phyloP scores from a whole-genome alignment of 2,113 vertebrate species.

The Thalassarche chlororhynchos region DNA sequence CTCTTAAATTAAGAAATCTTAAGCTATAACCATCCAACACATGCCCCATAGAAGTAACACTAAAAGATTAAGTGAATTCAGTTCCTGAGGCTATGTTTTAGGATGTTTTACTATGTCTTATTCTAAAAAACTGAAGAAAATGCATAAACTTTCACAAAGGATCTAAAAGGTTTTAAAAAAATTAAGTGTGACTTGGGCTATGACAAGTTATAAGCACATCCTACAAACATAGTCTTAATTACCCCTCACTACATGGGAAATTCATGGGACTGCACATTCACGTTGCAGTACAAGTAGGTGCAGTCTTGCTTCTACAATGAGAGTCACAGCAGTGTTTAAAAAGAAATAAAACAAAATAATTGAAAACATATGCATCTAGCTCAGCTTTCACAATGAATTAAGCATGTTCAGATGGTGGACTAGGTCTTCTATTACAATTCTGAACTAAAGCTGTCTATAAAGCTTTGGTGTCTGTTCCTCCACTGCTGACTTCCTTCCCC shows the following conservation, averaged over 20 bases:
- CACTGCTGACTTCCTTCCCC: neutral
- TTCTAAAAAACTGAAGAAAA: neutral
- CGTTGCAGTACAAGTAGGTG: neutral
- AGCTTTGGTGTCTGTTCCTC: neutral
- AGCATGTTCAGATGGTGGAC: neutral
- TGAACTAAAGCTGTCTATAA: neutral
- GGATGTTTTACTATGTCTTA: neutral
- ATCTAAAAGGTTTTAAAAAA: neutral
- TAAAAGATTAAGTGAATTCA: neutral
- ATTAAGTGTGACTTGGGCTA: neutral
- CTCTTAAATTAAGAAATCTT: neutral
- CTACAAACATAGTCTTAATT: neutral
- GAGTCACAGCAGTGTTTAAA: neutral
- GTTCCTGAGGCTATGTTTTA: neutral
- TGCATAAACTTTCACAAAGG: neutral
- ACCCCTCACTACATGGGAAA: neutral
- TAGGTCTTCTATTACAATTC: neutral
- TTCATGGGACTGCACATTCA: neutral
- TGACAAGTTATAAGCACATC: neutral
- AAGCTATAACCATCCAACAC: neutral
- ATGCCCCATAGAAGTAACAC: neutral
- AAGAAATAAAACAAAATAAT: neutral
- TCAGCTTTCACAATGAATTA: slow-evolving; percentile 10
- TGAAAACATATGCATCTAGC: neutral
- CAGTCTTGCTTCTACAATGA: neutral